Conservation (phyloP, 2,113 vertebrate species). For the Larimichthys crocea region DNA sequence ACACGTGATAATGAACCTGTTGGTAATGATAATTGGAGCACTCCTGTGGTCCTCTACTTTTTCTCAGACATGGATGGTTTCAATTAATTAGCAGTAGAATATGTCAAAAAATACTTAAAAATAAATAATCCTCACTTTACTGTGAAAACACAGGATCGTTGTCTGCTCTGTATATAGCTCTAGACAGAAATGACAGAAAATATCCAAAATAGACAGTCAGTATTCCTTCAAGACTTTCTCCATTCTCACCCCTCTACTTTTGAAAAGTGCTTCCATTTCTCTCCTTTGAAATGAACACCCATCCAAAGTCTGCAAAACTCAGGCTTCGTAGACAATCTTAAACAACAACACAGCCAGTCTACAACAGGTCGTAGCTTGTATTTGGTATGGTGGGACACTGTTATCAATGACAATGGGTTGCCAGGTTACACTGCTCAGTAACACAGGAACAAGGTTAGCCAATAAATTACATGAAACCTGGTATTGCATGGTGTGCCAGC, state of each 20-base stretch:
- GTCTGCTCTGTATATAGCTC: neutral
- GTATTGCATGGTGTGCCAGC: conserved; percentile 18
- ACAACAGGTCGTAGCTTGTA: conserved; percentile 31
- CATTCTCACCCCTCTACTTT: neutral
- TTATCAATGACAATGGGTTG: conserved; percentile 62
- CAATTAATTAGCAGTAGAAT: neutral
- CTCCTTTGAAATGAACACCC: neutral
- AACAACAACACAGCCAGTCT: conserved; percentile 11
- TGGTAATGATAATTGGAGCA: conserved; percentile 53
- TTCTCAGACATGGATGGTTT: conserved; percentile 40
- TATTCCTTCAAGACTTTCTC: neutral
- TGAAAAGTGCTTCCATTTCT: conserved; percentile 5
- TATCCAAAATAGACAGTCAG: neutral
- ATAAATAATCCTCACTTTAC: neutral
- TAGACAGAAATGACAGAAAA: neutral
- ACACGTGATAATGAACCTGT: conserved; percentile 54
- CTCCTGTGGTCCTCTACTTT: conserved; percentile 40
- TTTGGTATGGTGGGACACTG: conserved; percentile 41
- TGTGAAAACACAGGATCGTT: neutral
- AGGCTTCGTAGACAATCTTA: conserved; percentile 2
- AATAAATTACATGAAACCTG: conserved; percentile 71
- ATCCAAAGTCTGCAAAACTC: conserved; percentile 10
- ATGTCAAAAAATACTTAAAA: neutral
- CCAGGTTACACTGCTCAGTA: conserved; percentile 73
- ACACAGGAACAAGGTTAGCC: conserved; percentile 67